Base-by-base conservation (phyloP, 2,797 vertebrate species). In the Pelobates cultripes region DNA sequence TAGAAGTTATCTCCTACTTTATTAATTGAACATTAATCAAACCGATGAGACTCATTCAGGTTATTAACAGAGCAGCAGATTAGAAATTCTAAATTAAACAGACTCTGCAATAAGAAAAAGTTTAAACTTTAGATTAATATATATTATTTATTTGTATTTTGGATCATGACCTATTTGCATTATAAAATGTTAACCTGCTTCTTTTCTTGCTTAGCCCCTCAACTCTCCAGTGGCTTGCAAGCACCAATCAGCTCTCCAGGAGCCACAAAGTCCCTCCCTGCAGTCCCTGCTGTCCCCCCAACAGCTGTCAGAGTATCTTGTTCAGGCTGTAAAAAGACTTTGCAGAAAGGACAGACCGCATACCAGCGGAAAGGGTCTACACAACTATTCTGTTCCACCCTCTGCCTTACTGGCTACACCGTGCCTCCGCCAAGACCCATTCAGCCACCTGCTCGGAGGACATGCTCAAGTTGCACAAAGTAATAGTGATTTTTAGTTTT, bases 351-450 rank as follows among this genome's bases (percentile, higher is more conserved):
- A 42, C 98, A 99, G 92, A 99, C 97, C 0, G 98, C 98, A 0
- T 99, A 96, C 91, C 97, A 99, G 92, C 96, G 96, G 88, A 99
- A 98, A 90, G 97, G 98, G 81, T 97, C 94, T 7, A 90, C 96
- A 2, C 95, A 96, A 55, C 97, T 99, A 73, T 99, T 96, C 95
- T 99, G 98, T 92, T 99, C 97, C 86, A 96, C 98, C 71, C 69
- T 90, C 91, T 99, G 98, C 93, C 98, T 99, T 92, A 96, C 97
- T 51, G 97, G 97, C 92, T 95, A 95, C 86, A 94, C 93, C 66
- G 92, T 96, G 88, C 96, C 97, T 84, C 85, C 90, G 75, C 83
- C 91, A 86, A 92, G 92, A 73, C 91, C 93, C 84, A 90, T 80
- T 75, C 47, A 51, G 47, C 88, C 90, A 53, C 85, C 85, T 88